Base-by-base conservation (phyloP, 1,140 invertebrate species). In the Drosophila repletoides region DNA sequence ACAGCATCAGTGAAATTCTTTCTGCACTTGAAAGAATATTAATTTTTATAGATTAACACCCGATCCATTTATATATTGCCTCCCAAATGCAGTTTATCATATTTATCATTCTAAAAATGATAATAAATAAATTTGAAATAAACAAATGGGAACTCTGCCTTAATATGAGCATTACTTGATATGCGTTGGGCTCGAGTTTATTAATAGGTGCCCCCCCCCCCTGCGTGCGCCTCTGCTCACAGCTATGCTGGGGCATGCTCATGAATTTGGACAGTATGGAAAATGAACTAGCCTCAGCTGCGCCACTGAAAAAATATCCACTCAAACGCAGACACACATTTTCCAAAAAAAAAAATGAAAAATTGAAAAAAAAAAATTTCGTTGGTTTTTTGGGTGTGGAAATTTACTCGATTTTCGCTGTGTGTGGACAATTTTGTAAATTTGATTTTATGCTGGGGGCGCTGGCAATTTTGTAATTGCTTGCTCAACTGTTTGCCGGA, bases 251-350 rank as follows among this genome's bases (percentile, higher is more conserved):
- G 68, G 56, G 73, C 73, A 77, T 74, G 74, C 79, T 83, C 77
- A 77, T 83, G 79, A 84, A 84, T 84, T 83, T 77, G 21, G 45
- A 56, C 64, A 51, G 69, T 71, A 71, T 68, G 51, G 59, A 66
- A 80, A 81, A 80, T 68, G 70, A 84, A 71, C 69, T 70, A 51
- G 52, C 34, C 41, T 41, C 66, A 76, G 61, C 72, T 81, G 68
- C 49, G 2, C 6, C 28, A 31, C 36, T 33, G 31, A 64, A 65
- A 56, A 76, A 51, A 59, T 7, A 43, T 19, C 49, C 36, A 59
- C 10, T 40, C 19, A 28, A 31, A 41, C 19, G 36, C 28, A 40
- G 12, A 24, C 38, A 38, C 15, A 15, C 17, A 15, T n/a, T n/a
- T n/a, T n/a, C n/a, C 5, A 56, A 51, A 7, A 21, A 10, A 46